Base-by-base conservation (phyloP, 2,888 invertebrate genomes). In the Cerceris rybyensis region DNA sequence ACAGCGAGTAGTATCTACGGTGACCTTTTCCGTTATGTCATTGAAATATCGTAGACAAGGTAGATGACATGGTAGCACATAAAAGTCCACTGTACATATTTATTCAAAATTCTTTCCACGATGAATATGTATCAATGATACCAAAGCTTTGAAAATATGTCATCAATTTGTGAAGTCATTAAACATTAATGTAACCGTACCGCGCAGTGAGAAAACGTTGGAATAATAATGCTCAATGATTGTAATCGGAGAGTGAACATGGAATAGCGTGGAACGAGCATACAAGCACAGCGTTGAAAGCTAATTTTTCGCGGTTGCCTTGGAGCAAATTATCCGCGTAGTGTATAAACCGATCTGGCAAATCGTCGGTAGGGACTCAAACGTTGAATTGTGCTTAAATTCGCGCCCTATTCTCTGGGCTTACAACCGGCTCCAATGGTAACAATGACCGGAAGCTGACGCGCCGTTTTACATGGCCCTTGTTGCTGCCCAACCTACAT, bases 371-470 rank as follows among this genome's bases (percentile, higher is more conserved):
- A 13, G 41, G 11, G 17, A 64, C 67, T 67, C 57, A 66, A 73
- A 70, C 52, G 73, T 63, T 66, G 75, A 81, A 84, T 84, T 61
- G 73, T 61, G 71, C 70, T 84, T 75, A 84, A 83, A 75, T 69
- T 65, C 64, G 43, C 41, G 60, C 50, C 43, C 70, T 52, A 78
- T 78, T 84, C 75, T 71, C 52, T 59, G 54, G 66, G 69, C 70
- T 71, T 72, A 69, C 69, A 66, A 57, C 59, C 28, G 52, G 16
- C 65, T 63, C 46, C 73, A 67, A 59, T 49, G 60, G 58, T 75
- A 83, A 81, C 75, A 81, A 81, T 84, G 67, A 60, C 46, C 54
- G 75, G 75, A 71, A 75, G 84, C 84, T 83, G 81, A 75, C 81
- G 49, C 50, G 64, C 58, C 67, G 61, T 61, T 84, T 84, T 74